Evolutionary conservation across 2,888 invertebrate species (phyloP).

Genomic region (Brachylomia viminalis): DNA sequence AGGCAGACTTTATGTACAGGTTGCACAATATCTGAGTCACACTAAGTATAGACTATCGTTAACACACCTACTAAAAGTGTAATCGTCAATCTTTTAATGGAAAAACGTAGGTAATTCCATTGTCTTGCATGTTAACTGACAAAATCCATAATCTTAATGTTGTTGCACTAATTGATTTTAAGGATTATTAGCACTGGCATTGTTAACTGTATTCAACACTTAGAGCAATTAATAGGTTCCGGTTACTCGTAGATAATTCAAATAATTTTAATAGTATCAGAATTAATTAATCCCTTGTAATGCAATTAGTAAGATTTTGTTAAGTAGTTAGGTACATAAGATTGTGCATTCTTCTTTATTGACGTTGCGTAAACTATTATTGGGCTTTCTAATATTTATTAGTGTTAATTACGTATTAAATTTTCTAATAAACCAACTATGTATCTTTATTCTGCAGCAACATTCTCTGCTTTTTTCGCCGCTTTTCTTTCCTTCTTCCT

Average conservation of each 20-base stretch:
- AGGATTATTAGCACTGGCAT: conserved; percentile 26
- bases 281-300: not conserved
- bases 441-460: no score
- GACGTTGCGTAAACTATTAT: not conserved
- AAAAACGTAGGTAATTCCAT: conserved; percentile 16
- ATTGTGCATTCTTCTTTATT: not conserved
- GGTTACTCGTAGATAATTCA: conserved; percentile 1
- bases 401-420: not conserved
- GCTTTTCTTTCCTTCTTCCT: no score
- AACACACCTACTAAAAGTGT: conserved; percentile 3
- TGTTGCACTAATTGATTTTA: conserved; percentile 52
- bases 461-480: no score
- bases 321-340: no score
- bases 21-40: not conserved
- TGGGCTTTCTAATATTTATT: not conserved
- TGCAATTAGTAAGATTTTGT: not conserved
- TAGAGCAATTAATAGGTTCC: conserved; percentile 19
- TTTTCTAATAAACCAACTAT: no score
- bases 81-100: conserved; percentile 39
- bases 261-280: not conserved
- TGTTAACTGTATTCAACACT: conserved; percentile 13
- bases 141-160: conserved; percentile 26
- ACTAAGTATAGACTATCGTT: not conserved
- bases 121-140: conserved; percentile 28
- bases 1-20: not conserved